These are phyloP conservation scores for Solen grandis DNA, from an alignment of 1,140 invertebrate species.

Conservation along the genomic window DNA sequence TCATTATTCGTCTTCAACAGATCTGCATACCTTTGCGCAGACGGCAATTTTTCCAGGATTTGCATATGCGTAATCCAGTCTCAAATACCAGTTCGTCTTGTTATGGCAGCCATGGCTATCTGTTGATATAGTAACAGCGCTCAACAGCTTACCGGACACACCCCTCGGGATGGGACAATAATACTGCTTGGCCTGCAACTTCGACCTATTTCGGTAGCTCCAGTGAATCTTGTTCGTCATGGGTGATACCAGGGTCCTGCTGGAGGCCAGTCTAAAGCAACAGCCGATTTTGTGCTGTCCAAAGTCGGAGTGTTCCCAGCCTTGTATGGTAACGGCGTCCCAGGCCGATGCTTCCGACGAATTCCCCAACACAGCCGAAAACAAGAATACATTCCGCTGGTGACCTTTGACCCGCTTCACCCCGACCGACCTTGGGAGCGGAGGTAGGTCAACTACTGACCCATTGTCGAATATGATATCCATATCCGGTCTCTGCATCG, in stretches of 20 bases:
- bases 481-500: not conserved
- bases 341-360: constrained; percentile 2
- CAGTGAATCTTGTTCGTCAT: constrained; percentile 34
- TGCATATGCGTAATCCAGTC: constrained; percentile 12
- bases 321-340: constrained; percentile 24
- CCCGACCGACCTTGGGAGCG: not conserved
- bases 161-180: constrained; percentile 20
- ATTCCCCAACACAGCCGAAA: constrained; percentile 39
- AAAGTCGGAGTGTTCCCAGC: constrained; percentile 28
- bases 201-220: not conserved
- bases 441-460: not conserved
- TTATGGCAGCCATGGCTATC: constrained; percentile 2
- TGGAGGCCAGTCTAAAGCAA: constrained; percentile 26
- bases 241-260: not conserved
- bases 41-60: constrained; percentile 18
- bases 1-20: no score
- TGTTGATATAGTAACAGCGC: constrained; percentile 16
- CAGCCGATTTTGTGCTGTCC: constrained; percentile 7
- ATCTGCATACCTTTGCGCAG: constrained; percentile 22
- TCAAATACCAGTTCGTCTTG: constrained; percentile 32
- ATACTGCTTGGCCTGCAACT: constrained; percentile 32
- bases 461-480: not conserved
- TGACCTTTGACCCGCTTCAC: constrained; percentile 3
- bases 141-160: not conserved
- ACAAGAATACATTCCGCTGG: constrained; percentile 24